Percentiles rank a stretch among this genome's conserved stretches.
phyloP scores from a whole-genome alignment of 2,797 vertebrate species.

The Lagocephalus sceleratus region DNA sequence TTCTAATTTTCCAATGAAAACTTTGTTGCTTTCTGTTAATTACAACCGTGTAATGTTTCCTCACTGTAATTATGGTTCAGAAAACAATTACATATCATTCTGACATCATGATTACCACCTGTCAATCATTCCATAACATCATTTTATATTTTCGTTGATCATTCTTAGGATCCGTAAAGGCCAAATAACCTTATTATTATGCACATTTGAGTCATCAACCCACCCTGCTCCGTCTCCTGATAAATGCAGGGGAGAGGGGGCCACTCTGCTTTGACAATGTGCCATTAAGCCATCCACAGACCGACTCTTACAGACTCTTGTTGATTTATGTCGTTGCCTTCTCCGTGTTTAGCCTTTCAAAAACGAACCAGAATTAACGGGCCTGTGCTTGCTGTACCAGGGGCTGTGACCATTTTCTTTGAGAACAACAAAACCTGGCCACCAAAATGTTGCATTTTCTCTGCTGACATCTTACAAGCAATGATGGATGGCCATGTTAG shows the following conservation, averaged over 20 bases:
- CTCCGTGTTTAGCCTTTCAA: constrained; percentile 42
- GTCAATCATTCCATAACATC: constrained; percentile 56
- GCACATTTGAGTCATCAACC: constrained; percentile 57
- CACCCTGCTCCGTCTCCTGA: constrained; percentile 56
- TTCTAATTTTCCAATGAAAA: constrained; percentile 63
- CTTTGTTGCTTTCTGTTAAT: constrained; percentile 56
- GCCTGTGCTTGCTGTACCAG: constrained; percentile 25
- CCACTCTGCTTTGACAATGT: constrained; percentile 56
- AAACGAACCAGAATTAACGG: constrained; percentile 60
- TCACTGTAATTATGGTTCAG: constrained; percentile 66
- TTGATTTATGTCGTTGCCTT: constrained; percentile 58
- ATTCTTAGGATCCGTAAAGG: constrained; percentile 61
- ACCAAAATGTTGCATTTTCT: constrained; percentile 7
- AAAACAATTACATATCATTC: constrained; percentile 68
- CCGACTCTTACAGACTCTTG: constrained; percentile 41
- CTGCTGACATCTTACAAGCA: not conserved
- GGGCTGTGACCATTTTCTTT: constrained; percentile 4
- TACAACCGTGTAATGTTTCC: constrained; percentile 58
- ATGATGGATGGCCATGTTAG: not conserved
- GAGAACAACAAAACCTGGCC: constrained; percentile 8
- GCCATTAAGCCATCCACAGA: constrained; percentile 47
- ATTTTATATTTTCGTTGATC: constrained; percentile 67
- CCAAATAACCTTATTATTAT: constrained; percentile 49
- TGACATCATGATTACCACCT: constrained; percentile 60
- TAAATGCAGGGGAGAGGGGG: constrained; percentile 48